Evolutionary conservation across 1,140 invertebrate genomes (phyloP), one percentile per base, ranked within the genome.

Genomic region (Magallana angulata): DNA sequence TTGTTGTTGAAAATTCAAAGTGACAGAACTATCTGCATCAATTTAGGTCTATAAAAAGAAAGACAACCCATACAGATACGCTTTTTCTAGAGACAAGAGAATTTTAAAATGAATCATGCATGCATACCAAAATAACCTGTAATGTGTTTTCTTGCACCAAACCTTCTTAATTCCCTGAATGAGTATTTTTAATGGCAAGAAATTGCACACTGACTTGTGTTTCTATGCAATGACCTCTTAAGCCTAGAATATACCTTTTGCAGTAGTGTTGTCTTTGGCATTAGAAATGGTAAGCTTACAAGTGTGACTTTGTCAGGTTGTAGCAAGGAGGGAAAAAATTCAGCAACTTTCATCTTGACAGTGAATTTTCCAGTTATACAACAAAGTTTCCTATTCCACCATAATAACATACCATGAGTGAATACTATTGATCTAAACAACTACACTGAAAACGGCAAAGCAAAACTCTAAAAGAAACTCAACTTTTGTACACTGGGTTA

Each of bases 401-500:
- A 76, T 36, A 9, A 30, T 76, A 12, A 76, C 68, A 76, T 11
- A 76, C 68, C 68, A 76, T 76, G 24, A 36, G 68, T 36, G 68
- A 76, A 30, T 12, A 76, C 68, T 76, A 76, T 30, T 76, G 18
- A 76, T 76, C 68, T 76, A 76, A 76, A 64, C 18, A 64, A 76
- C 68, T 76, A 76, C 68, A 76, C 30, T 76, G 68, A 76, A 76
- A 76, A 76, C 68, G 36, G 68, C 68, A 76, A 76, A 76, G 68
- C 68, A 76, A 76, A 76, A 76, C 68, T 76, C 68, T 76, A 76
- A 76, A 76, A 76, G 68, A 36, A 76, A 76, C 68, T 76, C 68
- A 76, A 76, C 68, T 76, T 76, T 76, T 76, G 68, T 76, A 76
- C 68, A 76, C 68, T 30, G 68, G 68, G 57, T 57, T 82, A 82